A percentile compares a stretch with the other conserved stretches of the same genome.
Evolutionary conservation across 1,140 invertebrate species (phyloP).

Genomic region (Sycobia sp.): DNA sequence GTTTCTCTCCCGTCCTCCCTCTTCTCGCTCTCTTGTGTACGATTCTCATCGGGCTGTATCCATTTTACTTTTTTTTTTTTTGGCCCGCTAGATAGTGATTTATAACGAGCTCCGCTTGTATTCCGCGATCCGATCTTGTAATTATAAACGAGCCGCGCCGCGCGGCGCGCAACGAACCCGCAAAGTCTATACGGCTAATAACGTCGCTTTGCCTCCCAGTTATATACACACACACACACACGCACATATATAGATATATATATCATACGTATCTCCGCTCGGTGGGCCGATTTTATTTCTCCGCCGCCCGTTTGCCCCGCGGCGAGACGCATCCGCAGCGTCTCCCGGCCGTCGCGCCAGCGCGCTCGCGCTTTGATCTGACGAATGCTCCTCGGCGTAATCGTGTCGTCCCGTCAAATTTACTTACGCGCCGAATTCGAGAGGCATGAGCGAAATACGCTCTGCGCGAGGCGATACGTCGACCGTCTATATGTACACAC

Average conservation of each 20-base stretch:
- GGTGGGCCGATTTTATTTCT: conserved; percentile 20
- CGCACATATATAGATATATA: background rate
- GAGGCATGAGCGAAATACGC: background rate
- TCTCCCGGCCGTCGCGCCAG: background rate
- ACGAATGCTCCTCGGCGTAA: background rate
- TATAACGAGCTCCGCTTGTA: conserved; percentile 31
- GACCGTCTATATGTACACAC: too few species aligned
- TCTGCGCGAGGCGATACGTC: background rate
- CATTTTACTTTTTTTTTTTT: background rate
- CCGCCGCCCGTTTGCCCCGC: conserved; percentile 22
- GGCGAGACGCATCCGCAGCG: background rate
- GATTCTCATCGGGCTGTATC: background rate
- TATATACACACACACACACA: background rate
- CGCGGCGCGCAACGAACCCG: conserved; percentile 7
- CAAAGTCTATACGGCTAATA: conserved; percentile 30
- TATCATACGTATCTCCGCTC: background rate
- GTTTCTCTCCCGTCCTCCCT: too few species aligned
- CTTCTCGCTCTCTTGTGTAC: background rate
- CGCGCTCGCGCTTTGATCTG: too few species aligned
- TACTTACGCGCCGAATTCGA: too few species aligned
- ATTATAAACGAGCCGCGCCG: conserved; percentile 21
- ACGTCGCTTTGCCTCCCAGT: background rate
- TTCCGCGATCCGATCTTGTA: conserved; percentile 25
- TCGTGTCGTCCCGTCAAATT: background rate
- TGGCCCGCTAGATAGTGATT: conserved; percentile 17